Conservation (phyloP, 2,797 vertebrate species). For the Urocyon cinereoargenteus region DNA sequence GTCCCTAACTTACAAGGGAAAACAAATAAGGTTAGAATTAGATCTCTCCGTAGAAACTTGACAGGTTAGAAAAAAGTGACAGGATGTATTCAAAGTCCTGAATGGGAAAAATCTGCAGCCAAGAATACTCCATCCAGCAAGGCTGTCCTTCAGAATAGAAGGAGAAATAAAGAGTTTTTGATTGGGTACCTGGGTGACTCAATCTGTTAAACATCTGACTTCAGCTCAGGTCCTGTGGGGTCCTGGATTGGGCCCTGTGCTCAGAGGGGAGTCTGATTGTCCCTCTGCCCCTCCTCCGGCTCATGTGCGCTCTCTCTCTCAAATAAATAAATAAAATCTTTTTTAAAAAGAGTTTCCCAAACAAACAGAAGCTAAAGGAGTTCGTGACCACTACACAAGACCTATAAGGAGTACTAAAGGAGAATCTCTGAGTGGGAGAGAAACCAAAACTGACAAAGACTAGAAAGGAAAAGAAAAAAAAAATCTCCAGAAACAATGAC, state of each 20-base stretch:
- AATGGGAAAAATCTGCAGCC: not conserved
- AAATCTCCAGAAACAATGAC: not conserved
- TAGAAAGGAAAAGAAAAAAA: not conserved
- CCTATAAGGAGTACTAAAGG: not conserved
- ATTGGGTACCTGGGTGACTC: too few species aligned
- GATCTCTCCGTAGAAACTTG: not conserved
- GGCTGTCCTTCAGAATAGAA: not conserved
- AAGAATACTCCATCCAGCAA: not conserved
- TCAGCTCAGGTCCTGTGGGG: too few species aligned
- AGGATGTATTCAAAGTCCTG: not conserved
- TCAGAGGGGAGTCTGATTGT: too few species aligned
- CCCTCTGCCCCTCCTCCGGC: too few species aligned
- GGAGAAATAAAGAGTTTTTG: too few species aligned
- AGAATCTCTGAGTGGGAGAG: not conserved
- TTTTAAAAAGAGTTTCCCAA: not conserved
- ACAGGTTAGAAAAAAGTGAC: not conserved
- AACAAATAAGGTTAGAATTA: not conserved
- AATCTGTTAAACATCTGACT: too few species aligned
- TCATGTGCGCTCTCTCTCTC: too few species aligned
- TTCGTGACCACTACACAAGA: not conserved
- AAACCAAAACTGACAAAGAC: not conserved
- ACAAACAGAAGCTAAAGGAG: not conserved
- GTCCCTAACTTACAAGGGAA: not conserved
- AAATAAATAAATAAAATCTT: not conserved
- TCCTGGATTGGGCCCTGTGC: too few species aligned